Base-by-base conservation (phyloP, 2,113 vertebrate species). In the Glaucidium brasilianum region DNA sequence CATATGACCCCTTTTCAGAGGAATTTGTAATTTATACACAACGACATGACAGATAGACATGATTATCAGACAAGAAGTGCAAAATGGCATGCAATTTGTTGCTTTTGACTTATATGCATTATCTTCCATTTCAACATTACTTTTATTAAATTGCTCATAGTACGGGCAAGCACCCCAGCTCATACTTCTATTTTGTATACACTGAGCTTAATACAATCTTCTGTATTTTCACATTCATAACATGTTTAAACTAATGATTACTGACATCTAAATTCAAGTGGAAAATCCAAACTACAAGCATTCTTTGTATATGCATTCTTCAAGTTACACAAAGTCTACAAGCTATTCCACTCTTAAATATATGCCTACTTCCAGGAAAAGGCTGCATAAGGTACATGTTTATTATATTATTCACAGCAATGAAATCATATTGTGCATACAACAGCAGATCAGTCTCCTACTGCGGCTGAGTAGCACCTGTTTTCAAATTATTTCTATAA, bases 221-320 rank as follows among this genome's bases (percentile, higher is more conserved):
- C 15, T 50, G 14, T 76, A 85, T 69, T 96, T 92, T 95, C 64
- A 95, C 95, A 95, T 96, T 97, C 74, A 30, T 94, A 91, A 84
- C 66, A 92, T 68, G 73, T 89, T 93, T 77, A 88, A 87, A 84
- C 64, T 80, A 92, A 82, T 7, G 4, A 73, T 85, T 49, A 90
- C 50, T 75, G 73, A 95, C 80, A 89, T 73, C 81, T 92, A 94
- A 68, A 88, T 77, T 77, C 90, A 94, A 89, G 39, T 72, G n/a
- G 74, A 89, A 85, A 95, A 95, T 76, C 55, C 58, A 85, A 89
- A 73, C 67, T 82, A 94, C 53, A 92, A 92, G 50, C 85, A 80
- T 80, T 79, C 87, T 73, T 91, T 79, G 53, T 37, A 90, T 85
- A 92, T 9, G 17, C 41, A 58, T 73, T 93, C 90, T 83, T 90